These are phyloP conservation scores for Sminthurides aquaticus DNA, from an alignment of 2,888 invertebrate genomes.

Conservation along the genomic window DNA sequence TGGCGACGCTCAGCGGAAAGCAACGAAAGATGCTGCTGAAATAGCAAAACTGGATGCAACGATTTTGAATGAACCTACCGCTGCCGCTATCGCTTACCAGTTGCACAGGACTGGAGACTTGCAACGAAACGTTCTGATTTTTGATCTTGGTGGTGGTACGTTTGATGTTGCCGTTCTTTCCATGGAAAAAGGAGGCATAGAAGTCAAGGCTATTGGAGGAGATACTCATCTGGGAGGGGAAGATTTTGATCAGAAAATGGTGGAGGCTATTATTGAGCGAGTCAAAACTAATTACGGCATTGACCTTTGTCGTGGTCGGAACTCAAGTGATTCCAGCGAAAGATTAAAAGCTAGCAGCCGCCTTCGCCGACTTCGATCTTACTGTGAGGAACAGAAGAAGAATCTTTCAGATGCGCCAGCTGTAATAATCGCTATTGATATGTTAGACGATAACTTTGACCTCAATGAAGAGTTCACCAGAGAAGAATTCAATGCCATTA, in stretches of 20 bases:
- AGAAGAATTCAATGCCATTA: slow-evolving; percentile 23
- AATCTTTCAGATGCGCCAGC: background rate
- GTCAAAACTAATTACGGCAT: background rate
- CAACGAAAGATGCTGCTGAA: slow-evolving; percentile 14
- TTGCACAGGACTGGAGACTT: slow-evolving; percentile 1
- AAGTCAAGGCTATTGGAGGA: slow-evolving; percentile 1
- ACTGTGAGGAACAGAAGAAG: slow-evolving; percentile 16
- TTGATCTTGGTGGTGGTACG: slow-evolving; percentile 21
- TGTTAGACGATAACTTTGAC: slow-evolving; percentile 1
- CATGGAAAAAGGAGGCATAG: background rate
- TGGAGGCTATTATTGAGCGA: slow-evolving; percentile 5
- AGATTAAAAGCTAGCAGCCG: background rate
- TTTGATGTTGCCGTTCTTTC: slow-evolving; percentile 15
- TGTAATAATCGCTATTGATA: background rate
- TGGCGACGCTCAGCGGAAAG: slow-evolving; percentile 14
- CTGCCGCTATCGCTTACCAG: slow-evolving; percentile 14
- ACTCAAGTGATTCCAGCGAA: background rate
- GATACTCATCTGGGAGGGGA: slow-evolving; percentile 16
- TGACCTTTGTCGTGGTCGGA: slow-evolving; percentile 6
- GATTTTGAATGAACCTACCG: slow-evolving; percentile 20
- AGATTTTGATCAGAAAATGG: slow-evolving; percentile 17
- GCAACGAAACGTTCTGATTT: slow-evolving; percentile 9
- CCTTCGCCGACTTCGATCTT: background rate
- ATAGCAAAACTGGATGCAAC: slow-evolving; percentile 12
- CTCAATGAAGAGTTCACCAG: slow-evolving; percentile 16